Conservation (phyloP, 2,797 vertebrate species). For the Sebastes reedi region DNA sequence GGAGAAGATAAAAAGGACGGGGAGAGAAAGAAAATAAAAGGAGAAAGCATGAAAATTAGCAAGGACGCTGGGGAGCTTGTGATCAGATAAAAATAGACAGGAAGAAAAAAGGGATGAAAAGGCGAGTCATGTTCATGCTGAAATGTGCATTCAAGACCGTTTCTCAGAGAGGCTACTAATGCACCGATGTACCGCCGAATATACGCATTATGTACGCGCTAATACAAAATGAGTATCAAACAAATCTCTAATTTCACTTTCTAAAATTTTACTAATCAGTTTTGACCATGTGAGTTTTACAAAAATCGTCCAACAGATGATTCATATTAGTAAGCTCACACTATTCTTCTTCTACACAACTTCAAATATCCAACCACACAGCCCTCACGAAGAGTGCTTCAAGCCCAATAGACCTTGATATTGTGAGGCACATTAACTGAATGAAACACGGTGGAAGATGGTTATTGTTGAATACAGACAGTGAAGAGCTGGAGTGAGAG, state of each 20-base stretch:
- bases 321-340: neutral
- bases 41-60: constrained; percentile 31
- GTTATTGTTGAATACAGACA: neutral
- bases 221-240: neutral
- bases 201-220: neutral
- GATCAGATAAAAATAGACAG: constrained; percentile 56
- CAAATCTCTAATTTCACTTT: neutral
- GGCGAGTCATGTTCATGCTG: constrained; percentile 20
- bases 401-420: neutral
- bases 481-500: neutral
- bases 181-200: neutral
- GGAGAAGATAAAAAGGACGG: constrained; percentile 30
- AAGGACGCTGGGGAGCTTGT: constrained; percentile 7
- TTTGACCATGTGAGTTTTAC: neutral
- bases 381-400: neutral
- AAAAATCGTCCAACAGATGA: neutral
- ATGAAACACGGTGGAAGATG: neutral
- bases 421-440: neutral
- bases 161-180: constrained; percentile 25
- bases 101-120: constrained; percentile 24
- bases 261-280: neutral
- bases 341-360: neutral
- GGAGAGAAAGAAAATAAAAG: constrained; percentile 3
- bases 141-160: constrained; percentile 38
- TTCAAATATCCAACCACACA: neutral